phyloP scores from a whole-genome alignment of 2,888 invertebrate genomes.

The Hyposoter dolosus region DNA sequence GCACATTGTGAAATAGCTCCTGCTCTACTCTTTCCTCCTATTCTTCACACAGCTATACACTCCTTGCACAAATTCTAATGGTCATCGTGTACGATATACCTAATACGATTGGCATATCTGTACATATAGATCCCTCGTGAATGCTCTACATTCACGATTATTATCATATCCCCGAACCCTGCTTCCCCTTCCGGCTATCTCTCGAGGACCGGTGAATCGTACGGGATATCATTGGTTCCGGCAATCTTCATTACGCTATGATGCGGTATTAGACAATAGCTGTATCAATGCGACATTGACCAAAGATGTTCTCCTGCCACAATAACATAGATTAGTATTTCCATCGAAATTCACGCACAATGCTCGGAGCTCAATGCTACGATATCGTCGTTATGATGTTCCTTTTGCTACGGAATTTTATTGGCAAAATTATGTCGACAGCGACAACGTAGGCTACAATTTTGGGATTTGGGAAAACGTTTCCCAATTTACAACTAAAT shows the following conservation, averaged over 20 bases:
- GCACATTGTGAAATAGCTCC: slow-evolving; percentile 17
- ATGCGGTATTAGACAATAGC: slow-evolving; percentile 55
- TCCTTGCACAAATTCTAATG: slow-evolving; percentile 42
- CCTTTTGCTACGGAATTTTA: background rate
- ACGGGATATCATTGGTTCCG: slow-evolving; percentile 49
- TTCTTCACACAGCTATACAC: slow-evolving; percentile 21
- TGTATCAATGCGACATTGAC: slow-evolving; percentile 38
- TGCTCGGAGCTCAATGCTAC: background rate
- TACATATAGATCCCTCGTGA: slow-evolving; percentile 42
- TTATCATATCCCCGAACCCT: slow-evolving; percentile 30
- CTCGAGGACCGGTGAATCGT: background rate
- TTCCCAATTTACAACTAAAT: too few relatives aligned
- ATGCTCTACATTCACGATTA: slow-evolving; percentile 58
- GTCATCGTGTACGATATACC: slow-evolving; percentile 44
- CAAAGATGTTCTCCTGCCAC: slow-evolving; percentile 24
- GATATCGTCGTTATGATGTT: background rate
- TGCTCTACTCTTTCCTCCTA: slow-evolving; percentile 37
- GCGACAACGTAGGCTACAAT: background rate
- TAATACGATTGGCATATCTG: slow-evolving; percentile 52
- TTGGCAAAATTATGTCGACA: background rate
- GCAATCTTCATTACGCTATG: slow-evolving; percentile 62
- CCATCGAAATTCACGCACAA: slow-evolving; percentile 1
- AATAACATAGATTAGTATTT: slow-evolving; percentile 17
- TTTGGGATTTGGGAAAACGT: background rate
- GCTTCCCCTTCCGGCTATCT: background rate